Base-by-base conservation (phyloP, 2,888 invertebrate genomes). In the Synanthedon formicaeformis region DNA sequence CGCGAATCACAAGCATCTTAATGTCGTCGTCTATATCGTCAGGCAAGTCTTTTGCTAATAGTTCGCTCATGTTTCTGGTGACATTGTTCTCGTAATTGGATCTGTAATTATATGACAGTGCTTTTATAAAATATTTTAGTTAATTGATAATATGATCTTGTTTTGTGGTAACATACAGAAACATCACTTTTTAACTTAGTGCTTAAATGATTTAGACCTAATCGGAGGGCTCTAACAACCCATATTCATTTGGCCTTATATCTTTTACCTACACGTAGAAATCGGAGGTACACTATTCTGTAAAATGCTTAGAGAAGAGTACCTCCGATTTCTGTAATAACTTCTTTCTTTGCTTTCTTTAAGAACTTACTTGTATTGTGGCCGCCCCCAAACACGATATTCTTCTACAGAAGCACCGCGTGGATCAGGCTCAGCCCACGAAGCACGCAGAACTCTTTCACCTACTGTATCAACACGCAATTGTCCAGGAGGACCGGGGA, bases 381-480 rank as follows among this genome's bases (percentile, higher is more conserved):
- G 84, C n/a, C 88, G 76, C 0, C 93, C 94, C 85, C 96, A 95
- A 16, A 97, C 83, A 45, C 91, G 90, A 75, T 97, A 97, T 52
- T 90, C 78, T 10, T 89, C 83, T 6, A 96, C 89, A n/a, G 90
- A 84, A 0, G 93, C 92, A 0, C 96, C 96, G 67, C 95, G 93
- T 12, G 92, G 91, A 57, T 89, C 89, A 0, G 96, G 92, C 10
- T 93, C 90, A 49, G 91, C 88, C 97, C 97, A 97, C 66, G 91
- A 91, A 0, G 96, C 91, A 67, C 94, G 93, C 65, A 94, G 92
- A 18, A 94, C 89, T 18, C 92, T 91, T 18, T 91, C 91, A 18
- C 92, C 91, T 11, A 95, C 88, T 54, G 92, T 92, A 55, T 92
- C 91, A n/a, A 95, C 90, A 11, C 89, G 85, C 0, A 96, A 93